Percentiles rank a stretch among this genome's conserved stretches.
These are phyloP conservation scores for Drosophila hawaiiensis DNA, from an alignment of 2,888 invertebrate species.

Conservation along the genomic window DNA sequence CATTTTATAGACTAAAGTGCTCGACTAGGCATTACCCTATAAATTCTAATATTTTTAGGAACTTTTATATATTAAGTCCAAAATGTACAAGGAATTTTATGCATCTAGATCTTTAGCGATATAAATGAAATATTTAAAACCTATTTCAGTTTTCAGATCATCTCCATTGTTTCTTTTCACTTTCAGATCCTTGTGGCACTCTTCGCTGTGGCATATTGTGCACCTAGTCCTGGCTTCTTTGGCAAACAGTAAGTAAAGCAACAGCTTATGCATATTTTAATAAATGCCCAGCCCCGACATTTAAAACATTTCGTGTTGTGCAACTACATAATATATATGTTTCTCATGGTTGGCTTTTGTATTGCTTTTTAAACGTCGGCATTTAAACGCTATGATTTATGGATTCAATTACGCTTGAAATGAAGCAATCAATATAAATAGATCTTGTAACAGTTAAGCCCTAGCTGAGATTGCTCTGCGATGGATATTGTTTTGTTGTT, in stretches of 20 bases:
- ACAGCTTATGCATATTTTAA: constrained; percentile 2
- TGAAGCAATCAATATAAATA: constrained; percentile 69
- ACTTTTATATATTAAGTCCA: not conserved
- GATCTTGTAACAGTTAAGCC: constrained; percentile 45
- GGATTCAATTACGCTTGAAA: constrained; percentile 61
- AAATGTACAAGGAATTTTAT: not conserved
- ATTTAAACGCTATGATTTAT: constrained; percentile 55
- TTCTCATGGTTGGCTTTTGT: constrained; percentile 29
- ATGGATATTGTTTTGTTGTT: constrained; percentile 8
- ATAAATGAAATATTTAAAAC: not conserved
- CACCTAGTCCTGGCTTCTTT: constrained; percentile 83
- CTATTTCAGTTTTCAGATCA: not conserved
- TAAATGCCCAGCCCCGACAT: constrained; percentile 3
- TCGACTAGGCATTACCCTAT: not conserved
- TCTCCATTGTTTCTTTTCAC: not conserved
- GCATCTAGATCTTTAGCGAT: not conserved
- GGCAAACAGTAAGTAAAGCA: constrained; percentile 83
- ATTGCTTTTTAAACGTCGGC: constrained; percentile 64
- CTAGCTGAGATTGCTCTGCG: constrained; percentile 3
- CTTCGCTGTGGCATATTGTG: constrained; percentile 77
- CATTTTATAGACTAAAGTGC: not conserved
- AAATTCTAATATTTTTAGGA: not conserved
- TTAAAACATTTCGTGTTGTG: constrained; percentile 61
- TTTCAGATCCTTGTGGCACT: constrained; percentile 81
- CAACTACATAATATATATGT: constrained; percentile 37